Evolutionary conservation across 2,888 invertebrate species (phyloP).

Genomic region (Falcaria lacertinaria): DNA sequence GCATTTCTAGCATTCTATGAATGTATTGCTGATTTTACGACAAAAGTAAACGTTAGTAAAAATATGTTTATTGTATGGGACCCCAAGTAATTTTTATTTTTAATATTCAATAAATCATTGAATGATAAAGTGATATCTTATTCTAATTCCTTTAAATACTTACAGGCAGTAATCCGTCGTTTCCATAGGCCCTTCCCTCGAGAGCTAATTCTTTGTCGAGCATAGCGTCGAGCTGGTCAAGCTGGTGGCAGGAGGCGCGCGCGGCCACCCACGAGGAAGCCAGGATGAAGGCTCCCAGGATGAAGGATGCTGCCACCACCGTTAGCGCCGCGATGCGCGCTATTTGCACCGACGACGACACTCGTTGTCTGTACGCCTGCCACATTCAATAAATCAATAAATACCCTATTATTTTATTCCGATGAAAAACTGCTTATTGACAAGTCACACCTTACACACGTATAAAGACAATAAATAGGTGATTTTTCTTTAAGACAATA

Average conservation of each 20-base stretch:
- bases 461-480: too few relatives aligned
- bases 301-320: constrained; percentile 88
- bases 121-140: too few relatives aligned
- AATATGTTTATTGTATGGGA: too few relatives aligned
- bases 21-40: too few relatives aligned
- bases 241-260: constrained; percentile 87
- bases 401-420: constrained; percentile 5
- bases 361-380: constrained; percentile 88
- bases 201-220: constrained; percentile 84
- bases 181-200: constrained; percentile 78
- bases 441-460: too few relatives aligned
- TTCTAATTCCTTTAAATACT: too few relatives aligned
- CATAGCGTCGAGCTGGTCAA: constrained; percentile 84
- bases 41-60: too few relatives aligned
- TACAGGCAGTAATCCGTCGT: constrained; percentile 85
- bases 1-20: too few relatives aligned
- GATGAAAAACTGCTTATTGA: too few relatives aligned
- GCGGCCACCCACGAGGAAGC: constrained; percentile 92
- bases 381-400: constrained; percentile 15
- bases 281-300: constrained; percentile 90
- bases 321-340: constrained; percentile 92
- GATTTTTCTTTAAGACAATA: too few relatives aligned
- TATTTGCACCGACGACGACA: constrained; percentile 90
- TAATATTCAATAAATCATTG: not conserved
- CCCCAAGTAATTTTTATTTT: too few relatives aligned